A percentile compares a stretch with the other conserved stretches of the same genome.
Evolutionary conservation across 2,888 invertebrate species (phyloP).

Genomic region (Exocentrus adspersus): DNA sequence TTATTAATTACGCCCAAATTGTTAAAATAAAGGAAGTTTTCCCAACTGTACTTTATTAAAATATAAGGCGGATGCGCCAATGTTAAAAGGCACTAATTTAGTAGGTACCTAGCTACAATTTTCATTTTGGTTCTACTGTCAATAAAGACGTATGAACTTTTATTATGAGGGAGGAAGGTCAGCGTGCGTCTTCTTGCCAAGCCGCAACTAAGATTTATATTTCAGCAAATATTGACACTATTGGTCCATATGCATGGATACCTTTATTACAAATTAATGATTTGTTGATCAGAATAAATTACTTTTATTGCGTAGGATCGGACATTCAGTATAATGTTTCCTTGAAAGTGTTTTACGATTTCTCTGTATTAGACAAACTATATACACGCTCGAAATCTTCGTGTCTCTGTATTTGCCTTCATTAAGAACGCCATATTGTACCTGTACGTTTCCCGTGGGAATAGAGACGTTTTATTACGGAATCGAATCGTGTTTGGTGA

Average conservation of each 20-base stretch:
- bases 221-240: background rate
- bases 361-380: constrained; percentile 16
- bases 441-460: background rate
- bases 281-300: constrained; percentile 1
- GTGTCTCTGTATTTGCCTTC: background rate
- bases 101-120: too few relatives aligned
- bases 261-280: constrained; percentile 3
- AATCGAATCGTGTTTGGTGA: background rate
- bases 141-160: background rate
- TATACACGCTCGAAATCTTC: background rate
- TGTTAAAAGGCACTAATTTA: too few relatives aligned
- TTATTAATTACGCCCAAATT: too few relatives aligned
- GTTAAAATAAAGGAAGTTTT: too few relatives aligned
- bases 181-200: background rate
- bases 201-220: background rate
- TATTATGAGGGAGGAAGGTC: background rate
- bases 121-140: too few relatives aligned
- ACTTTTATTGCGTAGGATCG: constrained; percentile 1
- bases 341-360: constrained; percentile 30
- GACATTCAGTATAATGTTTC: constrained; percentile 19
- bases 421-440: background rate
- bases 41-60: too few relatives aligned
- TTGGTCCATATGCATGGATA: background rate
- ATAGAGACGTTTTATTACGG: background rate
- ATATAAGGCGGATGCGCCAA: too few relatives aligned